Conservation (phyloP, 2,797 vertebrate genomes). For the Trematocara caparti region DNA sequence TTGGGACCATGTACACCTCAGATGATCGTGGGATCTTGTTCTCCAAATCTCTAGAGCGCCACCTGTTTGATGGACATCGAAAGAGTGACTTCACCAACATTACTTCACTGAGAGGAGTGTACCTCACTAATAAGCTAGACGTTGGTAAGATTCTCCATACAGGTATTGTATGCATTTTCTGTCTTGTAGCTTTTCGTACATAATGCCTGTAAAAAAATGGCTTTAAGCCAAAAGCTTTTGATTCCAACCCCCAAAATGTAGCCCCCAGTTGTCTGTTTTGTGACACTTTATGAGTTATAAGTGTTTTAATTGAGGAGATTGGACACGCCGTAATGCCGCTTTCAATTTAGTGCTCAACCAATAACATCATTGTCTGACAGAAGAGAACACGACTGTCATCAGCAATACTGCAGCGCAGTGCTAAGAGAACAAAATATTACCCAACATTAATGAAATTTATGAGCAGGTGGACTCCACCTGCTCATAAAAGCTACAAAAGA, state of each 20-base stretch:
- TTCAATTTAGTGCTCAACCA: neutral
- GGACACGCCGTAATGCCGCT: neutral
- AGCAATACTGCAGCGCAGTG: neutral
- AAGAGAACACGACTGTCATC: neutral
- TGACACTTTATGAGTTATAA: neutral
- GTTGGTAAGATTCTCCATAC: conserved; percentile 51
- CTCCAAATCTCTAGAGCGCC: conserved; percentile 80
- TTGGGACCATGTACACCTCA: conserved; percentile 82
- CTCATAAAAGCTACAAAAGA: neutral
- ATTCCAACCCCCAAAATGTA: neutral
- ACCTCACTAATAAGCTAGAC: conserved; percentile 79
- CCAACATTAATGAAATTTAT: neutral
- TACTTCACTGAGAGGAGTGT: conserved; percentile 79
- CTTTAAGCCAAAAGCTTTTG: neutral
- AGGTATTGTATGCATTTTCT: neutral
- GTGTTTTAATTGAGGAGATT: neutral
- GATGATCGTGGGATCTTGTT: conserved; percentile 81
- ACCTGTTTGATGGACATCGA: conserved; percentile 78
- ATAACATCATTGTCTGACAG: neutral
- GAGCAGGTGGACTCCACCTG: neutral
- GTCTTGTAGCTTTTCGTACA: fast-evolving
- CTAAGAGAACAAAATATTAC: neutral
- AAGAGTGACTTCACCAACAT: conserved; percentile 83
- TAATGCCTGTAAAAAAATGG: neutral
- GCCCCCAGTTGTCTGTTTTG: neutral